Base-by-base conservation (phyloP, 2,888 invertebrate species). In the Epirrhoe alternata region DNA sequence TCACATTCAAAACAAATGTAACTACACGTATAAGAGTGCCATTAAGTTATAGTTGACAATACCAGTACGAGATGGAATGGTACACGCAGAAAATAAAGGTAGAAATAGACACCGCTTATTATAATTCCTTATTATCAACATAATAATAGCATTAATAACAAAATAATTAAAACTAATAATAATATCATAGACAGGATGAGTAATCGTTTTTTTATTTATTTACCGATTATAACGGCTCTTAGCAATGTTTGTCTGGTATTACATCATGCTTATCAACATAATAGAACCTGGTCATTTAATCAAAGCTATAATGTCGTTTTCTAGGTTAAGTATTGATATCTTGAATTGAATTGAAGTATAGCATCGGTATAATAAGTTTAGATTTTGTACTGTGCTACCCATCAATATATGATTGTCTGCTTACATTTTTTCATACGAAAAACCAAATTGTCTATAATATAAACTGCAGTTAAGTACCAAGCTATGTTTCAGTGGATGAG, bases 241-340 rank as follows among this genome's bases (percentile, higher is more conserved):
- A 17, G 82, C 76, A 82, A 82, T 69, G 47, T 70, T 79, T 75
- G 75, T 77, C 76, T 69, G 58, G 49, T 76, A 77, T 82, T 82
- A 76, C 83, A 77, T 82, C 83, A 82, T 73, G 64, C 73, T 61
- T 33, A 73, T 76, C 75, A 72, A 47, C 61, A 66, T 74, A 69
- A 75, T 73, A 59, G 60, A 14, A 58, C 31, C 64, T 45, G 60
- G 57, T 62, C 45, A 60, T 56, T 69, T 61, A 59, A 63, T 64
- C 53, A 59, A 62, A 60, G 50, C 31, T 62, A 64, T 70, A 61
- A 65, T 67, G 63, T 68, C 61, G 54, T 61, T 63, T 47, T 66
- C 62, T 70, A 72, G 67, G 64, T 64, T 63, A 72, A 67, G 56
- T 24, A 24, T 69, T 52, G 61, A 50, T 61, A 45, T 52, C 49